Evolutionary conservation across 2,888 invertebrate species (phyloP).

Genomic region (Drosophila aldrichi): DNA sequence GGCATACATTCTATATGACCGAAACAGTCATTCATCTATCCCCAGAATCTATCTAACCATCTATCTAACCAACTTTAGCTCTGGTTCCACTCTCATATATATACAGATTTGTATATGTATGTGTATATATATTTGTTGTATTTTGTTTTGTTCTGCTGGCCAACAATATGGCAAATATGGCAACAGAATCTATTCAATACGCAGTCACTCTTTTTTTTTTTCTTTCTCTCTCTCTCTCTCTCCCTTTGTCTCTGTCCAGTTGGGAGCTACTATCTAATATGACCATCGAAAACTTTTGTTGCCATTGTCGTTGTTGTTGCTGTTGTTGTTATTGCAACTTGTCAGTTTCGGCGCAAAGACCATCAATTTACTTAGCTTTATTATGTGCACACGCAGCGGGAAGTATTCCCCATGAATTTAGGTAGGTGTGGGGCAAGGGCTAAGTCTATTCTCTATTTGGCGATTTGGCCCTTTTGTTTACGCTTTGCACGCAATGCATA

Average conservation of each 20-base stretch:
- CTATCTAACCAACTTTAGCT: slow-evolving; percentile 48
- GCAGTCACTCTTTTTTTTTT: neutral
- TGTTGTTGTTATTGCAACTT: slow-evolving; percentile 68
- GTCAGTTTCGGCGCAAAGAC: slow-evolving; percentile 80
- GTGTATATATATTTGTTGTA: neutral
- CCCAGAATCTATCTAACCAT: slow-evolving; percentile 46
- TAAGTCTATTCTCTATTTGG: slow-evolving; percentile 40
- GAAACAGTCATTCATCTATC: slow-evolving; percentile 46
- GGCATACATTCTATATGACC: slow-evolving; percentile 44
- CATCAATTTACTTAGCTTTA: slow-evolving; percentile 82
- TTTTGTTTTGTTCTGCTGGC: slow-evolving; percentile 20
- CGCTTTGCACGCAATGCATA: slow-evolving; percentile 77
- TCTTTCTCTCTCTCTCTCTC: neutral
- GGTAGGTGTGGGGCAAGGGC: neutral
- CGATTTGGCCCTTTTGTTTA: slow-evolving; percentile 65
- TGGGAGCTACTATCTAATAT: slow-evolving; percentile 51
- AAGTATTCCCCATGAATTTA: slow-evolving; percentile 18
- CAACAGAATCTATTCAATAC: slow-evolving; percentile 31
- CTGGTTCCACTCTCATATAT: neutral
- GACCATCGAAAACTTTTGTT: slow-evolving; percentile 70
- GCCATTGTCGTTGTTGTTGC: slow-evolving; percentile 8
- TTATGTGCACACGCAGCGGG: slow-evolving; percentile 78
- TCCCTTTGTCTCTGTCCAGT: slow-evolving; percentile 26
- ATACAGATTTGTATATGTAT: too few species aligned
- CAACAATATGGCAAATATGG: slow-evolving; percentile 51